A percentile compares a stretch with the other conserved stretches of the same genome.
Conservation (phyloP, 2,797 vertebrate species). For the Pyrocephalus nanus region DNA sequence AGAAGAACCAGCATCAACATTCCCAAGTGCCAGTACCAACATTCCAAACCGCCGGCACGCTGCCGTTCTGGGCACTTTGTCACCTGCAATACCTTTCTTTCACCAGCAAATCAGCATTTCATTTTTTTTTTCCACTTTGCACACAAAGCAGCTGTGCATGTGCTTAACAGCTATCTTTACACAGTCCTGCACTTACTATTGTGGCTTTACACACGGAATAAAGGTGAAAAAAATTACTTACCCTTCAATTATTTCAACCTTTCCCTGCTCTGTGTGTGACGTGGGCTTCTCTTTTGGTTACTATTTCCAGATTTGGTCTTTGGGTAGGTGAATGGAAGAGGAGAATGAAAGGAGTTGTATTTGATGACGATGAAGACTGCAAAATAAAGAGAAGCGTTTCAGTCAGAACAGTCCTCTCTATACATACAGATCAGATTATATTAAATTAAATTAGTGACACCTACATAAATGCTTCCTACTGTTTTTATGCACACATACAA, state of each 20-base stretch:
- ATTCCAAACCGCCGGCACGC: no score
- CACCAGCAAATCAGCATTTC: not conserved
- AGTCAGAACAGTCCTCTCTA: constrained; percentile 30
- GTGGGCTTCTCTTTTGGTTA: constrained; percentile 59
- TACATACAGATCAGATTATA: constrained; percentile 29
- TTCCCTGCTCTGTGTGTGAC: constrained; percentile 40
- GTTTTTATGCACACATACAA: constrained; percentile 55
- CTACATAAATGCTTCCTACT: constrained; percentile 60
- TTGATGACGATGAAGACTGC: constrained; percentile 53
- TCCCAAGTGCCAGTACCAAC: no score
- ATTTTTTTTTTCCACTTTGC: not conserved
- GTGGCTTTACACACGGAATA: not conserved
- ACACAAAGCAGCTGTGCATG: not conserved
- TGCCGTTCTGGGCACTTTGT: not conserved
- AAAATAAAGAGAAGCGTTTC: constrained; percentile 62
- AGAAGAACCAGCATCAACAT: not conserved
- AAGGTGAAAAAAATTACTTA: constrained; percentile 30
- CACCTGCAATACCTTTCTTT: not conserved
- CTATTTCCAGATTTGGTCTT: constrained; percentile 64
- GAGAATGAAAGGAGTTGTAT: constrained; percentile 54
- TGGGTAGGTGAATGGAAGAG: constrained; percentile 64
- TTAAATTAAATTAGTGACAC: constrained; percentile 70
- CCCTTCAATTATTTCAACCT: constrained; percentile 63
- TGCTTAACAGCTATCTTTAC: not conserved
- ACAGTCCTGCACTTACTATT: not conserved